phyloP scores from a whole-genome alignment of 1,140 invertebrate genomes.

The Drosophila mojavensis region DNA sequence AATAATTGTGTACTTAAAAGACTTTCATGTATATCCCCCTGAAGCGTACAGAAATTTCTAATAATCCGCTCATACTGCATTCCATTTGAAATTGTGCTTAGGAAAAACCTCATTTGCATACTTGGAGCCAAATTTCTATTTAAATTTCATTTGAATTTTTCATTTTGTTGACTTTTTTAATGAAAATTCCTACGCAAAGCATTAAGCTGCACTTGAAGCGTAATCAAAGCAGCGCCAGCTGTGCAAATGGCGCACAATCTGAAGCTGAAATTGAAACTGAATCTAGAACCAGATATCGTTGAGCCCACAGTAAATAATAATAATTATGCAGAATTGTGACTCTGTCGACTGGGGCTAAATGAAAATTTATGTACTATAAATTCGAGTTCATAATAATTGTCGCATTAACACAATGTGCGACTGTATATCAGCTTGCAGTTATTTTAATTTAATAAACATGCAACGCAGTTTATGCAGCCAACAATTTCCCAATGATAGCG shows the following conservation, averaged over 20 bases:
- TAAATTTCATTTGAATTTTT: constrained; percentile 12
- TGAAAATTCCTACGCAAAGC: constrained; percentile 47
- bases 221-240: constrained; percentile 43
- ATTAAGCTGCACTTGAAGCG: constrained; percentile 44
- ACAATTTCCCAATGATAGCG: constrained; percentile 31
- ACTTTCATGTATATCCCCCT: no score
- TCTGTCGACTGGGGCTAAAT: constrained; percentile 22
- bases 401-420: constrained; percentile 8
- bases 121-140: constrained; percentile 16
- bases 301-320: constrained; percentile 25
- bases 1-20: no score
- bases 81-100: background rate
- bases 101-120: constrained; percentile 9
- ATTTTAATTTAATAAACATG: constrained; percentile 49
- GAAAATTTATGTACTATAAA: constrained; percentile 47
- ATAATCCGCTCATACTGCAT: background rate
- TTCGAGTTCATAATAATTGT: constrained; percentile 40
- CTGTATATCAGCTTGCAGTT: constrained; percentile 12
- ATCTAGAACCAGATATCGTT: constrained; percentile 16
- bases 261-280: background rate
- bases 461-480: constrained; percentile 40
- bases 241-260: constrained; percentile 39
- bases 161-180: constrained; percentile 19
- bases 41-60: background rate
- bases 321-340: constrained; percentile 26